A percentile compares a stretch with the other conserved stretches of the same genome.
phyloP scores from a whole-genome alignment of 2,888 invertebrate genomes.

The Tachina grossa region DNA sequence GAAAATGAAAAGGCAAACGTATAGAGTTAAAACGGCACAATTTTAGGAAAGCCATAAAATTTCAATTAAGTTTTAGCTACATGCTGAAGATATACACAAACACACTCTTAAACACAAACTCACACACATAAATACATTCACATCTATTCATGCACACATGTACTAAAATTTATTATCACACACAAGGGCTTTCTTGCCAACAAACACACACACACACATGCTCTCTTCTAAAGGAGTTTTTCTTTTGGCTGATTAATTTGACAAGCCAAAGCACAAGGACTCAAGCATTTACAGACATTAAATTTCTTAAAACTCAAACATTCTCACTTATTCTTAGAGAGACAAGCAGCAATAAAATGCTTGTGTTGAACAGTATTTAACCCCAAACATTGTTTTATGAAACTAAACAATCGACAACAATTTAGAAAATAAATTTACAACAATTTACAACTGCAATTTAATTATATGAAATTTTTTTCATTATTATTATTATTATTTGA shows the following conservation, averaged over 20 bases:
- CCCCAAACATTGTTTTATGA: constrained; percentile 51
- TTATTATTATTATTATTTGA: background rate
- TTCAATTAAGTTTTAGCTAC: constrained; percentile 67
- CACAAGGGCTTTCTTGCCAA: constrained; percentile 18
- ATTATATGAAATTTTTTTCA: constrained; percentile 42
- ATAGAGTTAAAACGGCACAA: constrained; percentile 37
- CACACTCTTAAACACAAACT: background rate
- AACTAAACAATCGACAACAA: constrained; percentile 63
- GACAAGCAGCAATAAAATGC: background rate
- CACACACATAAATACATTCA: background rate
- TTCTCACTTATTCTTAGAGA: constrained; percentile 1
- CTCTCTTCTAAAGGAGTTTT: constrained; percentile 26
- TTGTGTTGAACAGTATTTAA: constrained; percentile 25
- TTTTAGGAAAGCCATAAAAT: constrained; percentile 68
- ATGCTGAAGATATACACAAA: background rate
- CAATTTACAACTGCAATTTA: constrained; percentile 63
- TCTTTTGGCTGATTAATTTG: constrained; percentile 61
- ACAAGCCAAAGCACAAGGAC: constrained; percentile 46
- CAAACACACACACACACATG: constrained; percentile 26
- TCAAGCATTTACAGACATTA: constrained; percentile 26
- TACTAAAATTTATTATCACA: constrained; percentile 27
- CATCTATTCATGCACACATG: background rate
- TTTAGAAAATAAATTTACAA: constrained; percentile 65
- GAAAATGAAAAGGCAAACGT: too few relatives aligned
- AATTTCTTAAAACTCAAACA: constrained; percentile 18